Evolutionary conservation across 2,113 vertebrate species (phyloP), one percentile per base, ranked within the genome.

Genomic region (Furnarius figulus): DNA sequence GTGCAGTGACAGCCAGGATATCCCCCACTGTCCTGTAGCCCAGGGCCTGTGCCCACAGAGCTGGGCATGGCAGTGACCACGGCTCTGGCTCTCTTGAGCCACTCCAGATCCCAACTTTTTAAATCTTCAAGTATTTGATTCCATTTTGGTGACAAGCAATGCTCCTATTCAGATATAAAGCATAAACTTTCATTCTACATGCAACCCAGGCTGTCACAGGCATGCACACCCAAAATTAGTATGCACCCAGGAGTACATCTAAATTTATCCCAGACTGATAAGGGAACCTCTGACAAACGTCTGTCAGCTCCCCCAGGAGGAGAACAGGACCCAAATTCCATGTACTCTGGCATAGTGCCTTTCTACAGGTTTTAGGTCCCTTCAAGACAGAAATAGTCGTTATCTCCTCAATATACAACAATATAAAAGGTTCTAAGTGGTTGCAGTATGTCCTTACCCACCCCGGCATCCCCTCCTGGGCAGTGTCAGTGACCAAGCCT

Each of bases 51-150:
- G 44, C 59, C 49, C 44, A 52, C 46, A 59, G 23, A 18, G 11
- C 5, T 1, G 1, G 55, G n/a, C 33, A 17, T 22, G 18, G 37
- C 46, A 23, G 5, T 1, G 30, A 52, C 10, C 1, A 1, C 65
- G 30, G 52, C 72, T 49, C 47, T 1, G 1, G 28, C 42, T 56
- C 27, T 3, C 70, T 6, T 24, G 12, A 56, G 50, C 23, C 0
- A 0, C 40, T 58, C 37, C 66, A 56, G 16, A 40, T 9, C 27
- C 17, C 42, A 28, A 61, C 15, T 47, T 31, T 2, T 39, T 4
- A 1, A 84, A 9, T 10, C 8, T 33, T 59, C 9, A 13, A 5
- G 4, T 28, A 68, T 52, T 55, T 2, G 53, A 37, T 14, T 47
- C 15, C 5, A 0, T 40, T 78, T 58, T 62, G 18, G 42, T 71